phyloP scores from a whole-genome alignment of 1,140 invertebrate species.

The Cydia splendana region DNA sequence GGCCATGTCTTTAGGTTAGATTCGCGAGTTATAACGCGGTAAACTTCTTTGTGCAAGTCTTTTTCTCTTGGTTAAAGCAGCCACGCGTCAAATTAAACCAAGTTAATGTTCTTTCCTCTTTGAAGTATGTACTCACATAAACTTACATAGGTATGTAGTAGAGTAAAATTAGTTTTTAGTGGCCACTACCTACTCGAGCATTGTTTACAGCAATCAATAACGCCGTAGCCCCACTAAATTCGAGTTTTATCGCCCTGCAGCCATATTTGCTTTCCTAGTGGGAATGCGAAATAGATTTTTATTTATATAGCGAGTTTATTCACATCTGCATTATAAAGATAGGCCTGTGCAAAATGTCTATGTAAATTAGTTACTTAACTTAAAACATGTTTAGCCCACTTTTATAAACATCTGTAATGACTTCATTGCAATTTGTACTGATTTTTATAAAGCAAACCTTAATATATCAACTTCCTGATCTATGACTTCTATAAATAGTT shows the following conservation, averaged over 20 bases:
- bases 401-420: neutral
- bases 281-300: neutral
- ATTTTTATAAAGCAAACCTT: no score
- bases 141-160: neutral
- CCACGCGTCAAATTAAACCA: no score
- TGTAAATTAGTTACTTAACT: no score
- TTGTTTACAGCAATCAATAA: constrained; percentile 16
- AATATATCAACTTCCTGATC: no score
- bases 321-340: neutral
- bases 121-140: no score
- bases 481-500: no score
- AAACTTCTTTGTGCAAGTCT: no score
- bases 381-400: neutral
- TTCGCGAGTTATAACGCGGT: no score
- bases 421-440: neutral
- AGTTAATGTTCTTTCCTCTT: no score
- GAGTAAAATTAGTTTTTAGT: neutral
- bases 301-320: neutral
- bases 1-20: no score
- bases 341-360: no score
- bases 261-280: constrained; percentile 4
- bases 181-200: neutral
- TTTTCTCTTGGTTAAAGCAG: no score
- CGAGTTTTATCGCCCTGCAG: constrained; percentile 15
- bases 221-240: neutral